phyloP scores from a whole-genome alignment of 2,888 invertebrate species.

The Halictus quadricinctus region DNA sequence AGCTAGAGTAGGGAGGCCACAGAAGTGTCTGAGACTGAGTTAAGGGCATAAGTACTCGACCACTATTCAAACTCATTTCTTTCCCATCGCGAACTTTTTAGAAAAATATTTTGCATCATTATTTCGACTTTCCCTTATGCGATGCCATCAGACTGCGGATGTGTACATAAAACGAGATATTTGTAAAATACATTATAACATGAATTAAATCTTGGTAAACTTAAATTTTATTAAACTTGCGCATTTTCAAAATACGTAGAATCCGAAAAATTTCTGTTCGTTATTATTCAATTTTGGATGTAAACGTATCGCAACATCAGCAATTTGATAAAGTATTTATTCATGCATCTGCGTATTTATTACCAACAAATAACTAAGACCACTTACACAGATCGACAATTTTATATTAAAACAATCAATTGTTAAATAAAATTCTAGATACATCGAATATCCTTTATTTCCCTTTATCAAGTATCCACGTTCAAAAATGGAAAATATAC shows the following conservation, averaged over 20 bases:
- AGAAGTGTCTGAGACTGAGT: slow-evolving; percentile 11
- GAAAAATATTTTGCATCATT: background rate
- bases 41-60: slow-evolving; percentile 10
- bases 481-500: background rate
- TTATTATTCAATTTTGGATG: background rate
- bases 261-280: too few relatives aligned
- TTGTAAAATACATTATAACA: background rate
- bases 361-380: background rate
- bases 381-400: background rate
- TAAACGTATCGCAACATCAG: background rate
- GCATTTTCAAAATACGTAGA: background rate
- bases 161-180: background rate
- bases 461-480: background rate
- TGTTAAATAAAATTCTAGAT: background rate
- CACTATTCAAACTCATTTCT: slow-evolving; percentile 3
- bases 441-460: background rate
- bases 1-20: slow-evolving; percentile 9
- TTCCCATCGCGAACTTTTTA: background rate
- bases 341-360: background rate
- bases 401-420: background rate
- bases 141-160: background rate
- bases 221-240: too few relatives aligned
- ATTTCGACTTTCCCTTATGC: background rate
- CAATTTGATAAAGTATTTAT: background rate
- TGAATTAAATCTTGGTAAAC: background rate